A percentile compares a stretch with the other conserved stretches of the same genome.
Conservation (phyloP, 2,888 invertebrate genomes). For the Beris morrisii region DNA sequence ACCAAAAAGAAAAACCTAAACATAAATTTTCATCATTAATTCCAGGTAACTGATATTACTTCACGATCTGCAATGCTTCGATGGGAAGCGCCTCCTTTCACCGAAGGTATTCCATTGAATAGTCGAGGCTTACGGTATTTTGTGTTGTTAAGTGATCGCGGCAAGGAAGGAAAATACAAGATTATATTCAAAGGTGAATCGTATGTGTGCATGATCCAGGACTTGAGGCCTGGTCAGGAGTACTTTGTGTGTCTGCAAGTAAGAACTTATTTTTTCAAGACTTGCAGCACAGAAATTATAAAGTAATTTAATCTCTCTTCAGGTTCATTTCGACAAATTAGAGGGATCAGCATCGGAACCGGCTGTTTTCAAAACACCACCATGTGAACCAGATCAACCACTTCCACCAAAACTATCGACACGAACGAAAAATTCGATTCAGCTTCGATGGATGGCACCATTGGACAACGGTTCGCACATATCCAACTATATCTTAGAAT, state of each 20-base stretch:
- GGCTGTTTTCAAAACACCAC: slow-evolving; percentile 76
- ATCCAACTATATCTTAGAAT: slow-evolving; percentile 75
- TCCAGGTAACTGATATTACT: slow-evolving; percentile 78
- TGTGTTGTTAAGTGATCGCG: slow-evolving; percentile 75
- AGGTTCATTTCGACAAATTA: slow-evolving; percentile 64
- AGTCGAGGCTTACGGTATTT: slow-evolving; percentile 68
- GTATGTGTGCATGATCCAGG: slow-evolving; percentile 77
- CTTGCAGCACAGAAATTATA: background rate
- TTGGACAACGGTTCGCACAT: slow-evolving; percentile 80
- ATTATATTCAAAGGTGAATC: slow-evolving; percentile 79
- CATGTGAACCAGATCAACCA: slow-evolving; percentile 80
- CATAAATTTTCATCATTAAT: slow-evolving; percentile 30
- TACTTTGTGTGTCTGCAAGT: slow-evolving; percentile 82
- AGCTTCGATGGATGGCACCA: slow-evolving; percentile 72
- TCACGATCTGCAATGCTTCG: slow-evolving; percentile 83
- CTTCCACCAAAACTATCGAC: slow-evolving; percentile 70
- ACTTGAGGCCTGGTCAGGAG: slow-evolving; percentile 84
- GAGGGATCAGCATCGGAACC: slow-evolving; percentile 77
- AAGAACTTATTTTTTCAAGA: slow-evolving; percentile 7
- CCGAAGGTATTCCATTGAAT: slow-evolving; percentile 48
- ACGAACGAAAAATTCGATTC: slow-evolving; percentile 70
- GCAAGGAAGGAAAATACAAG: slow-evolving; percentile 80
- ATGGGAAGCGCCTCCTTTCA: slow-evolving; percentile 68
- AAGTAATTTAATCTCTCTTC: background rate
- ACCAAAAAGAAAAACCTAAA: slow-evolving; percentile 24